Evolutionary conservation across 2,113 vertebrate genomes (phyloP).

Genomic region (Lasiurus borealis): DNA sequence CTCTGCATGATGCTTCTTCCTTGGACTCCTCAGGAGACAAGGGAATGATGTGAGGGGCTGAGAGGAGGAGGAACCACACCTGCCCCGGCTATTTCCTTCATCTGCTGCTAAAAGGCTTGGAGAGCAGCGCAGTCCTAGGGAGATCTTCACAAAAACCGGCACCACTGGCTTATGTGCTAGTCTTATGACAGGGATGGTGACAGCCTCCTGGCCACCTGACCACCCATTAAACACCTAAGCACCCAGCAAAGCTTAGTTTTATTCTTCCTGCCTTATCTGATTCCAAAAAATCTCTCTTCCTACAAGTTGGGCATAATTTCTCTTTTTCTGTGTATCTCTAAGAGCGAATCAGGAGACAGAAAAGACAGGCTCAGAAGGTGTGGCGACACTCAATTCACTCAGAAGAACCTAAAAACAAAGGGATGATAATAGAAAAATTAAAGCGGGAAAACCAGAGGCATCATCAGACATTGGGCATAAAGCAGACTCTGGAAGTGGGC

Average conservation of each 20-base stretch:
- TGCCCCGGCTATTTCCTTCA: not conserved
- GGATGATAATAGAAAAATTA: not conserved
- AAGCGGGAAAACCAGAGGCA: not conserved
- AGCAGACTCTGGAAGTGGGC: not conserved
- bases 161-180: not conserved
- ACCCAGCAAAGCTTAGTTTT: not conserved
- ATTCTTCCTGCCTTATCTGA: not conserved
- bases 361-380: not conserved
- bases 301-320: not conserved
- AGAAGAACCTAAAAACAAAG: conserved; percentile 5
- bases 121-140: not conserved
- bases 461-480: not conserved
- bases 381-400: not conserved
- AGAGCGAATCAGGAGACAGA: not conserved
- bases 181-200: not conserved
- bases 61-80: not conserved
- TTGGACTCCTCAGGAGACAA: not conserved
- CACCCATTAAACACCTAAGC: not conserved
- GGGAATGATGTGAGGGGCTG: accelerated
- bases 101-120: not conserved
- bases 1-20: not conserved
- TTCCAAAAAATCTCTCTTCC: not conserved
- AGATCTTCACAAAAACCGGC: not conserved
- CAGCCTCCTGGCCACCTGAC: not conserved
- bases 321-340: not conserved